Evolutionary conservation across 1,140 invertebrate genomes (phyloP), one percentile per base, ranked within the genome.

Genomic region (Musca vetustissima): DNA sequence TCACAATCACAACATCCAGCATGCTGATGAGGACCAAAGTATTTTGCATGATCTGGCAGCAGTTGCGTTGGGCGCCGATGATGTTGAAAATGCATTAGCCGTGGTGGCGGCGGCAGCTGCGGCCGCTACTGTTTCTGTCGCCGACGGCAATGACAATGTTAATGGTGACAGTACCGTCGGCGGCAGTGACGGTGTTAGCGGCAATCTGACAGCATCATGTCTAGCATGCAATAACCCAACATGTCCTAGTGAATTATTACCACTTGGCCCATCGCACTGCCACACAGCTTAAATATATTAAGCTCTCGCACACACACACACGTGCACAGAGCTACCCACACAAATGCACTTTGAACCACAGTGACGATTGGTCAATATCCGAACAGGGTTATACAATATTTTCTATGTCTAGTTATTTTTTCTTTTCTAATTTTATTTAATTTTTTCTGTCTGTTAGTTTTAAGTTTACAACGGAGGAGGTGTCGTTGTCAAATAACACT

Each of bases 221-320:
- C 52, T 32, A 65, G 6, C 64, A n/a, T 28, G 28, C 32, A 68
- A n/a, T 14, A 48, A 22, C 9, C 43, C 28, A 32, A 59, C 50
- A 43, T 75, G 77, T 73, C 72, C 74, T 70, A 74, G 74, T 72
- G 73, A 76, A 68, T 69, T 77, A 17, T 28, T 49, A 50, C 57
- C 4, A 43, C 36, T 43, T 13, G 36, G 36, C 36, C 28, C 28
- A n/a, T 21, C 36, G 36, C 28, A 61, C 57, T 61, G 57, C 36
- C 36, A 61, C 36, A 36, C 36, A 36, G 28, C 17, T 24, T 32
- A 13, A 21, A 36, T 13, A 59, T 32, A 59, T 28, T n/a, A 25
- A 24, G 25, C 14, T 4, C 28, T 4, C n/a, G n/a, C 28, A 32
- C 36, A 43, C 36, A 7, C 11, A 13, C 36, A 43, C 36, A 7